Base-by-base conservation (phyloP, 2,888 invertebrate species). In the Campopleginae sp. region DNA sequence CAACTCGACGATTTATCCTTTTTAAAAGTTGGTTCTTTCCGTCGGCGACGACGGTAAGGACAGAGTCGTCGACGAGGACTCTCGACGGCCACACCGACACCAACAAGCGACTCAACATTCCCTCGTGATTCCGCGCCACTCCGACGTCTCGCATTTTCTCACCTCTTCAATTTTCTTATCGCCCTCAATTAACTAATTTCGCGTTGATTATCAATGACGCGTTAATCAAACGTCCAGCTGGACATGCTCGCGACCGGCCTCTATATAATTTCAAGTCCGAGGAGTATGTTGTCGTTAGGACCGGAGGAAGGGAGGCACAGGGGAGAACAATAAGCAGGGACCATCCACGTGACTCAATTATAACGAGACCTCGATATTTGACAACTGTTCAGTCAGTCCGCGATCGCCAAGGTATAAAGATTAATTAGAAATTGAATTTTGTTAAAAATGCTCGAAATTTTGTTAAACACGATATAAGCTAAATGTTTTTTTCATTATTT, bases 1-100 rank as follows among this genome's bases (percentile, higher is more conserved):
- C 74, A 77, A 63, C 79, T 42, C 58, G 71, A 75, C 82, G 88
- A 84, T 83, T 82, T 75, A 82, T 86, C 81, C 38, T 51, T 14
- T 76, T 38, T 12, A 68, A 27, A 8, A 74, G 23, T 44, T 14
- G 31, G 54, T 33, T 3, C 17, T 31, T 54, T 23, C 23, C 74
- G 71, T n/a, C 54, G 65, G 71, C 54, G 71, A 63, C 54, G 80
- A 76, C 75, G 75, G 19, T 23, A 17, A 79, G 71, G 19, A 58
- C 68, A 65, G 65, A 17, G 23, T 14, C 54, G 23, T 14, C 54
- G 66, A 42, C 27, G 14, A 68, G 10, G 14, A 75, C 51, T 12
- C 4, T 7, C 23, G 17, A 82, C 31, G 70, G 17, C 46, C 0
- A 33, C 63, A n/a, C 27, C 17, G 42, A 63, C 70, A 61, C 27